Evolutionary conservation across 2,888 invertebrate genomes (phyloP), one percentile per base, ranked within the genome.

Genomic region (Pseudococcus longispinus): DNA sequence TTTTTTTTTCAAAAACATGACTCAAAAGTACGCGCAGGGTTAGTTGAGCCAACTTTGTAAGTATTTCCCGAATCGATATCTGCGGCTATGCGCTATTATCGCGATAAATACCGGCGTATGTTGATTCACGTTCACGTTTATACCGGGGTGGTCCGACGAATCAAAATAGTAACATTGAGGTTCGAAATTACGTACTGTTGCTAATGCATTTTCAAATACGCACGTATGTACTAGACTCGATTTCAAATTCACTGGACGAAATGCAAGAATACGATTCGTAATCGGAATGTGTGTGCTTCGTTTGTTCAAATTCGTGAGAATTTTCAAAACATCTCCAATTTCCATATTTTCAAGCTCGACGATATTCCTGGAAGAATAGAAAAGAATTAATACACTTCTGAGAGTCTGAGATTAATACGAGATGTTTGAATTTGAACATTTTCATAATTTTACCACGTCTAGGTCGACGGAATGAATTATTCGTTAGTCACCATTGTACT

Each of bases 31-130:
- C 46, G 84, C 84, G 84, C 84, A 84, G 32, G 84, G 84, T 51
- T 44, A 84, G 84, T 84, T 84, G 60, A 84, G 18, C 60, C 84
- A 60, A 60, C 84, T 84, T 84, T 84, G 29, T 32, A 32, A 55
- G 60, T 29, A 84, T 84, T 84, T 84, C n/a, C 51, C 44, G 32
- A 84, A 84, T 84, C 84, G 37, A 84, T 84, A 84, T 60, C n/a
- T 32, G 84, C 51, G 37, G 55, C 29, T 60, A 51, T 51, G 84
- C 84, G 84, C 55, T 83, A 29, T 9, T 20, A 26, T 32, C 8
- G 55, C 20, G 84, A 84, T 84, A 60, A 84, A 84, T 55, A 32
- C 70, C 70, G 70, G 70, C 70, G 70, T 70, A 70, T 60, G 60
- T 29, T 70, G 70, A 70, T 29, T 70, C 70, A 29, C 65, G 15